Evolutionary conservation across 1,140 invertebrate genomes (phyloP).

Genomic region (Dolichoris vasculosae): DNA sequence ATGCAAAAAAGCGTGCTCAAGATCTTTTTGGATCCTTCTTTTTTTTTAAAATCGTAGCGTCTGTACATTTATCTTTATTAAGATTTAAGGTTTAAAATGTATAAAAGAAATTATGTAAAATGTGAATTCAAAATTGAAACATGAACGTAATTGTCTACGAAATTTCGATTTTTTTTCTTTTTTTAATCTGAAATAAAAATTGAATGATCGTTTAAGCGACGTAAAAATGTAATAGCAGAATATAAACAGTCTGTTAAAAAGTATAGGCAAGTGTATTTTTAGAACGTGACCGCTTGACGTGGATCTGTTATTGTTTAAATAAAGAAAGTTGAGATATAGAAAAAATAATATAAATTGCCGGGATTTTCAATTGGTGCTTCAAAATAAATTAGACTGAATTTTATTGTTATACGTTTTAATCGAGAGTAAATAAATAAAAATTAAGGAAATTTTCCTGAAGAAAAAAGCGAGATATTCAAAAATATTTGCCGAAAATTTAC

Average conservation of each 20-base stretch:
- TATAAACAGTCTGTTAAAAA: constrained; percentile 33
- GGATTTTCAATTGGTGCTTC: constrained; percentile 69
- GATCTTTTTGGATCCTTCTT: neutral
- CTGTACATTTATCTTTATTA: constrained; percentile 36
- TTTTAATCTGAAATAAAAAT: neutral
- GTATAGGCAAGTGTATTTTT: constrained; percentile 55
- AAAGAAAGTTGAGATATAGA: constrained; percentile 25
- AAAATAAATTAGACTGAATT: constrained; percentile 73
- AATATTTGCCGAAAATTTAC: constrained; percentile 54
- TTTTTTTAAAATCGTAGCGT: constrained; percentile 11
- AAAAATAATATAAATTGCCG: constrained; percentile 51
- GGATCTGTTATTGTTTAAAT: neutral
- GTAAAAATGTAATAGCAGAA: neutral
- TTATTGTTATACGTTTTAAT: constrained; percentile 69
- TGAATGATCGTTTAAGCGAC: neutral
- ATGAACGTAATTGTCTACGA: neutral
- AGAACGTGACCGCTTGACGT: neutral
- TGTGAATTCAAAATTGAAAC: constrained; percentile 27
- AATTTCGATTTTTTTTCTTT: constrained; percentile 30
- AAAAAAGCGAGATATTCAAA: neutral
- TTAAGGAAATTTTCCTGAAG: constrained; percentile 10
- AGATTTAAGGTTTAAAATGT: constrained; percentile 19
- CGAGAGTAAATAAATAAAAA: constrained; percentile 51
- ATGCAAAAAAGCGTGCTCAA: neutral
- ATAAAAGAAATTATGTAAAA: constrained; percentile 28